A percentile compares a stretch with the other conserved stretches of the same genome.
Evolutionary conservation across 1,140 invertebrate genomes (phyloP).

Genomic region (Drosophila sproati): DNA sequence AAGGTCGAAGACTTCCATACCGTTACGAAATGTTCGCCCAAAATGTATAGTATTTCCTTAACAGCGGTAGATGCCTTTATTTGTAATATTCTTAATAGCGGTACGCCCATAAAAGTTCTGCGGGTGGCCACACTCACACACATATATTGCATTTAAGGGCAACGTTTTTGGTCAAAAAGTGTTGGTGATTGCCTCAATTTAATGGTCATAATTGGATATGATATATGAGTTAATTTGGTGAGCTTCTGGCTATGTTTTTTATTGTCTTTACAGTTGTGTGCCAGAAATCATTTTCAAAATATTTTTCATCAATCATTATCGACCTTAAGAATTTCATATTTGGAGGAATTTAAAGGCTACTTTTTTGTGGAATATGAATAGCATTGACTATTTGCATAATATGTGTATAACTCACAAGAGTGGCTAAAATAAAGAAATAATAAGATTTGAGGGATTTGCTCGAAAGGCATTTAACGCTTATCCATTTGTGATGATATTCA

Average conservation of each 20-base stretch:
- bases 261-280: background rate
- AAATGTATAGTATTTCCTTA: conserved; percentile 17
- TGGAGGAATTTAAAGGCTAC: too few species aligned
- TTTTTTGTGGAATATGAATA: too few species aligned
- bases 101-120: conserved; percentile 29
- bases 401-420: too few species aligned
- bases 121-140: conserved; percentile 56
- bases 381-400: too few species aligned
- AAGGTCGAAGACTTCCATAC: conserved; percentile 38
- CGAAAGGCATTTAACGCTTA: conserved; percentile 18
- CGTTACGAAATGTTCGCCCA: conserved; percentile 8
- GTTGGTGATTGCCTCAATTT: conserved; percentile 64
- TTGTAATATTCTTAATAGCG: background rate
- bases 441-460: background rate
- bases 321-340: background rate
- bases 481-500: conserved; percentile 15
- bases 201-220: conserved; percentile 28
- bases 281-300: background rate
- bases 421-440: too few species aligned
- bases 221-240: conserved; percentile 25
- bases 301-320: background rate
- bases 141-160: conserved; percentile 54
- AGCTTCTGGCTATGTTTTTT: background rate
- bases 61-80: conserved; percentile 10
- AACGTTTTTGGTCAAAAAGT: conserved; percentile 29